These are phyloP conservation scores for Lasiurus borealis DNA, from an alignment of 2,113 vertebrate species.

Conservation along the genomic window DNA sequence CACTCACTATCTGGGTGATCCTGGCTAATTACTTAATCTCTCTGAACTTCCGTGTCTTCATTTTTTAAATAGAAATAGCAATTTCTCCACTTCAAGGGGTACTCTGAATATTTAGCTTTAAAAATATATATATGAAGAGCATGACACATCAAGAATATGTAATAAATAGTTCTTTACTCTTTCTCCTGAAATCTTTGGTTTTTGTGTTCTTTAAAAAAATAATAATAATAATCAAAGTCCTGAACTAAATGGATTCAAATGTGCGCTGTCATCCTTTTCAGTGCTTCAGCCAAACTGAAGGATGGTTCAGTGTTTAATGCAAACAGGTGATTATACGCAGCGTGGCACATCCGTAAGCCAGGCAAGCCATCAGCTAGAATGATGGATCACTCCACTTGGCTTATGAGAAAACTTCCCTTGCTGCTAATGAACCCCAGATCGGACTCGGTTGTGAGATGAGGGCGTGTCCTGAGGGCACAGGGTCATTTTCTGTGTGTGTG, in stretches of 20 bases:
- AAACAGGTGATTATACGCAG: not conserved
- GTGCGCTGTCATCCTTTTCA: not conserved
- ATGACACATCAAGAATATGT: not conserved
- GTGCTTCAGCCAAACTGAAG: not conserved
- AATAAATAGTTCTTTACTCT: not conserved
- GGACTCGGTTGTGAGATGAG: conserved; percentile 75
- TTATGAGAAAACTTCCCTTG: conserved; percentile 63
- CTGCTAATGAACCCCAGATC: conserved; percentile 68
- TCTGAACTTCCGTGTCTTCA: not conserved
- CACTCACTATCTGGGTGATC: not conserved
- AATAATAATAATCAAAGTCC: not conserved
- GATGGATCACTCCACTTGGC: conserved; percentile 37
- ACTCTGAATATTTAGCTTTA: conserved; percentile 24
- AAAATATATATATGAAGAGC: not conserved
- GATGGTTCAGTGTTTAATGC: conserved; percentile 31
- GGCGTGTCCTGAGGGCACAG: not conserved
- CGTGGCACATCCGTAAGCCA: not conserved
- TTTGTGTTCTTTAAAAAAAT: not conserved
- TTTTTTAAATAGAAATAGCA: not conserved
- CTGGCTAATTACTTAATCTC: not conserved
- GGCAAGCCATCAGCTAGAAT: not conserved
- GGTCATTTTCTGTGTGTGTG: conserved; percentile 48
- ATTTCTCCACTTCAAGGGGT: not conserved
- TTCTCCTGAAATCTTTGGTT: conserved; percentile 23
- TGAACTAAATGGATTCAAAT: conserved; percentile 39